Evolutionary conservation across 1,140 invertebrate species (phyloP).

Genomic region (Zaprionus gabonicus): DNA sequence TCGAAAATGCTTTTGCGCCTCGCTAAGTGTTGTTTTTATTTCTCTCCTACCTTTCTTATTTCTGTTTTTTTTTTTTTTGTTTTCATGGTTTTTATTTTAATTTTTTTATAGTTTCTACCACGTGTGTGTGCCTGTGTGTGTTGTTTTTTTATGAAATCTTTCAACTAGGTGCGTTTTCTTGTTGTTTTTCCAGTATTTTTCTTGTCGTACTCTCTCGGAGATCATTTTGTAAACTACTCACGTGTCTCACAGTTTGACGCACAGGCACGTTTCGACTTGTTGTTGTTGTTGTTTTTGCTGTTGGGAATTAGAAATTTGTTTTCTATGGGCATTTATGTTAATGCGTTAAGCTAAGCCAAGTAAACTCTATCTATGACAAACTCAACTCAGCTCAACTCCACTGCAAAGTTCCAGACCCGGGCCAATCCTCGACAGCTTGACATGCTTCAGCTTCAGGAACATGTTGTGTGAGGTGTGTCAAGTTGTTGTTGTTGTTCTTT

Average conservation of each 20-base stretch:
- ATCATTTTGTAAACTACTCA: slow-evolving; percentile 71
- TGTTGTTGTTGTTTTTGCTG: slow-evolving; percentile 21
- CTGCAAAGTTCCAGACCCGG: slow-evolving; percentile 9
- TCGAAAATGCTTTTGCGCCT: slow-evolving; percentile 44
- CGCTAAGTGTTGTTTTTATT: slow-evolving; percentile 28
- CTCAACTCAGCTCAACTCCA: neutral
- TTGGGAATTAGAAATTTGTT: slow-evolving; percentile 66
- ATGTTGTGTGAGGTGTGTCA: slow-evolving; percentile 55
- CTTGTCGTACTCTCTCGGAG: slow-evolving; percentile 12
- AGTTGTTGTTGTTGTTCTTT: slow-evolving; percentile 37
- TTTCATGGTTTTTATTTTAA: slow-evolving; percentile 67
- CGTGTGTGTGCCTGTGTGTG: neutral
- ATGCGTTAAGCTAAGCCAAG: slow-evolving; percentile 39
- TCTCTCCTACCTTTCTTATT: slow-evolving; percentile 1
- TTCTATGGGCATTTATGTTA: slow-evolving; percentile 64
- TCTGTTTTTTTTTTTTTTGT: slow-evolving; percentile 29
- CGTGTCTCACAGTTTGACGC: slow-evolving; percentile 48
- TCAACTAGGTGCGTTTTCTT: slow-evolving; percentile 46
- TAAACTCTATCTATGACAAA: slow-evolving; percentile 27
- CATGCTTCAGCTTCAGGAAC: slow-evolving; percentile 19
- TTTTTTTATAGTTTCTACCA: slow-evolving; percentile 64
- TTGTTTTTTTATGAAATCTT: slow-evolving; percentile 75
- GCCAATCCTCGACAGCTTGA: slow-evolving; percentile 68
- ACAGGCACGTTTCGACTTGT: slow-evolving; percentile 59
- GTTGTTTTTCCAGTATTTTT: slow-evolving; percentile 38